Evolutionary conservation across 2,113 vertebrate species (phyloP).

Genomic region (Spea bombifrons): DNA sequence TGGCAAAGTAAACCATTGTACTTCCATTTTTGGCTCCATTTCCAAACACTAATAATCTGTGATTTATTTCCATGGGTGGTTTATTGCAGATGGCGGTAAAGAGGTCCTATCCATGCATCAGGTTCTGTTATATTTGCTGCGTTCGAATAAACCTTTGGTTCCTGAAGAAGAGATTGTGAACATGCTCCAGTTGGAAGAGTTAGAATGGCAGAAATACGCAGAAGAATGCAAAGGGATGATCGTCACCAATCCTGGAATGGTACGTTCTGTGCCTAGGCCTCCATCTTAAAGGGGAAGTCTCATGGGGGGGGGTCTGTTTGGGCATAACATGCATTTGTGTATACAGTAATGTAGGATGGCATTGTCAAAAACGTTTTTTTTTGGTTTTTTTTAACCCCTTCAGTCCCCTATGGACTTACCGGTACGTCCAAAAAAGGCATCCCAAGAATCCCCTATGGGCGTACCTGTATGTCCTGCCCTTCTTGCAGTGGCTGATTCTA

Average conservation of each 20-base stretch:
- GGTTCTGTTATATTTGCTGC: constrained; percentile 89
- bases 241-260: constrained; percentile 94
- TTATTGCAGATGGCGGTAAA: constrained; percentile 86
- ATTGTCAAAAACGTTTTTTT: no score
- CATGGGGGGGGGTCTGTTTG: no score
- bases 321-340: no score
- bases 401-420: no score
- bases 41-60: background rate
- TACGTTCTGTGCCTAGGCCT: constrained; percentile 54
- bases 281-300: background rate
- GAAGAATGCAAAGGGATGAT: constrained; percentile 99
- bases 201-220: constrained; percentile 97
- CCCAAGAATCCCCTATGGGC: no score
- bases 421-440: no score
- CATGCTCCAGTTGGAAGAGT: constrained; percentile 98
- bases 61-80: constrained; percentile 7
- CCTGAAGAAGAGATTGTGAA: constrained; percentile 95
- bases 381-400: no score
- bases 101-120: constrained; percentile 98
- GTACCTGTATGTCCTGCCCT: no score
- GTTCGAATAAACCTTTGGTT: constrained; percentile 87
- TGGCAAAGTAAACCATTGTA: no score
- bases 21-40: background rate
- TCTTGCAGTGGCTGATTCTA: no score
- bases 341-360: no score